Evolutionary conservation across 1,140 invertebrate species (phyloP).

Genomic region (Drosophila teissieri): DNA sequence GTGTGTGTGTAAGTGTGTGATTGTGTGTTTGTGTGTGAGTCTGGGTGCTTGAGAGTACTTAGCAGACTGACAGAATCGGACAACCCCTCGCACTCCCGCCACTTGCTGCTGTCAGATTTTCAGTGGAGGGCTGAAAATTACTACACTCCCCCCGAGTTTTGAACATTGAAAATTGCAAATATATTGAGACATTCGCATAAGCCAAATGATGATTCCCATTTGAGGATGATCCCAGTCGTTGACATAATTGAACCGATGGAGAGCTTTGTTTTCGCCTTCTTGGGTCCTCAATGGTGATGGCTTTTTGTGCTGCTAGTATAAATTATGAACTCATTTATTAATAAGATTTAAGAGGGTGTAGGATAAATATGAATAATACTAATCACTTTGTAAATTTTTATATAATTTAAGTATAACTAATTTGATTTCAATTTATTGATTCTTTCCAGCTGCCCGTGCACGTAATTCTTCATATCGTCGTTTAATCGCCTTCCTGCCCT

Average conservation of each 20-base stretch:
- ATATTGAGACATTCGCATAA: conserved; percentile 47
- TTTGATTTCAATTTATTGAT: neutral
- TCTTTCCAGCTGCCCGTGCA: conserved; percentile 28
- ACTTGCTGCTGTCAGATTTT: conserved; percentile 39
- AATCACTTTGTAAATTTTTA: too few species aligned
- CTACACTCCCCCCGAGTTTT: too few species aligned
- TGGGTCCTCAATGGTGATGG: neutral
- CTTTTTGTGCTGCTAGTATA: neutral
- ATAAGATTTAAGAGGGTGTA: too few species aligned
- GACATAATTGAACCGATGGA: conserved; percentile 48
- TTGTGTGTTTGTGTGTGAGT: neutral
- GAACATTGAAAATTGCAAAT: conserved; percentile 38
- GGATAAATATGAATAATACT: too few species aligned
- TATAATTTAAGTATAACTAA: neutral
- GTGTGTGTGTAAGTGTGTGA: neutral
- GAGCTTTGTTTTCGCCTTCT: conserved; percentile 29
- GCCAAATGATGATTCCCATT: conserved; percentile 45
- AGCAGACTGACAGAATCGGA: conserved; percentile 30
- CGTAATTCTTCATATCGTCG: conserved; percentile 38
- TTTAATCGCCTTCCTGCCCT: conserved; percentile 40
- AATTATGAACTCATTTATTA: neutral
- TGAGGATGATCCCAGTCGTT: conserved; percentile 28
- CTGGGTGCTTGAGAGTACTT: conserved; percentile 35
- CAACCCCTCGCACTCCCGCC: neutral
- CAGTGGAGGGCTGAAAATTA: neutral